These are phyloP conservation scores for Leptothorax acervorum DNA, from an alignment of 2,888 invertebrate genomes.

Conservation along the genomic window DNA sequence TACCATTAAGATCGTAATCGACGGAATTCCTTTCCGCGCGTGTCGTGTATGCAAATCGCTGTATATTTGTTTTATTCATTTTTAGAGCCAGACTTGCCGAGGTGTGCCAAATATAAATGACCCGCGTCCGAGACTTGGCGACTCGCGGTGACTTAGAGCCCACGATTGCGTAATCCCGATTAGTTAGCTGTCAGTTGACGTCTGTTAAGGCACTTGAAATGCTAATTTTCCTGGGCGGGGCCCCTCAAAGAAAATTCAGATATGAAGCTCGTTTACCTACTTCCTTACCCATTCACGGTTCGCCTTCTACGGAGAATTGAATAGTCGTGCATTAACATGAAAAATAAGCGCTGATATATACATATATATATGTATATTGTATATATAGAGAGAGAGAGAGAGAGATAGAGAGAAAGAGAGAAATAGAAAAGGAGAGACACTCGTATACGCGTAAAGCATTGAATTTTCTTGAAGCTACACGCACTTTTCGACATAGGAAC, in stretches of 20 bases:
- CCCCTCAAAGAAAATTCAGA: conserved; percentile 72
- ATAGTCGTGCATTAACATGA: conserved; percentile 72
- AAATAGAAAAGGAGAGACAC: not conserved
- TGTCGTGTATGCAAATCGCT: conserved; percentile 18
- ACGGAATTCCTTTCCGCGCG: not conserved
- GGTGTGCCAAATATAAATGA: conserved; percentile 54
- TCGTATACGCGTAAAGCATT: conserved; percentile 37
- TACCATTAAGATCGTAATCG: conserved; percentile 19
- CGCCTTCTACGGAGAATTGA: conserved; percentile 69
- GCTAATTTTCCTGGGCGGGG: conserved; percentile 78
- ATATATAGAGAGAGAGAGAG: not conserved
- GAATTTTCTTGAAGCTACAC: conserved; percentile 51
- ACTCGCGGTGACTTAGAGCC: conserved; percentile 61
- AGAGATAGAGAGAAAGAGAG: conserved; percentile 13
- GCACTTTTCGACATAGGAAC: conserved; percentile 56
- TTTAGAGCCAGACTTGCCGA: conserved; percentile 30
- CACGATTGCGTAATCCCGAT: conserved; percentile 73
- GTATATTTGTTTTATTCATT: not conserved
- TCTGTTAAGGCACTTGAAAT: conserved; percentile 83
- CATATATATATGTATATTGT: not conserved
- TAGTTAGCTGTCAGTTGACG: conserved; percentile 72
- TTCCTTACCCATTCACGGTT: conserved; percentile 67
- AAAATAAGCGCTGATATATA: conserved; percentile 62
- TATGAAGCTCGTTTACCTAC: conserved; percentile 62
- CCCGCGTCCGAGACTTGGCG: conserved; percentile 38